Percentiles rank a stretch among this genome's conserved stretches.
Evolutionary conservation across 1,140 invertebrate genomes (phyloP).

Genomic region (Ceratina calcarata): DNA sequence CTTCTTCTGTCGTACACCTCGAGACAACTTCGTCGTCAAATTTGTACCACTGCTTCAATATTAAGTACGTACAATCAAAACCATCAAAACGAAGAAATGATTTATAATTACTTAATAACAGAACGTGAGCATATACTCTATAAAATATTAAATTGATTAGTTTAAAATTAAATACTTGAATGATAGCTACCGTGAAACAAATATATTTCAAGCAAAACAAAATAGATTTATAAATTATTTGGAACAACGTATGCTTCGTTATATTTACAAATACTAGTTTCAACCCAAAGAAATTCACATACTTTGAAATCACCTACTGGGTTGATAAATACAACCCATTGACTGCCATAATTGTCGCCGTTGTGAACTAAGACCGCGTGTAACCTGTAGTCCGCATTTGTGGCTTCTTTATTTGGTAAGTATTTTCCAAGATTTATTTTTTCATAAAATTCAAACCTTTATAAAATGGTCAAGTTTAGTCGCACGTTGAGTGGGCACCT

Average conservation of each 20-base stretch:
- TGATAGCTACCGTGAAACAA: no score
- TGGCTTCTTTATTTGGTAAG: slow-evolving; percentile 92
- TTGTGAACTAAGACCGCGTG: slow-evolving; percentile 99
- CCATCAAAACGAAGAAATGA: no score
- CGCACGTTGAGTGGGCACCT: background rate
- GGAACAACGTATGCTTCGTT: background rate
- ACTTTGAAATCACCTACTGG: slow-evolving; percentile 94
- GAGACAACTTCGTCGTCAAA: no score
- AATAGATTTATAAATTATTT: background rate
- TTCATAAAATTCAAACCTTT: slow-evolving; percentile 97
- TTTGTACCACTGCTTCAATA: no score
- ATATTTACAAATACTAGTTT: no score
- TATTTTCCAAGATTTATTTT: slow-evolving; percentile 92
- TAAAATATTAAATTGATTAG: background rate
- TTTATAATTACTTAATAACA: slow-evolving; percentile 80
- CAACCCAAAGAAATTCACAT: slow-evolving; percentile 33
- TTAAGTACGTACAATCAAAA: no score
- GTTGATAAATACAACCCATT: slow-evolving; percentile 99
- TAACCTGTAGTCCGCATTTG: no score
- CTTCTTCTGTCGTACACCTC: no score
- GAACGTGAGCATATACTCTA: background rate
- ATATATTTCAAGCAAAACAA: no score
- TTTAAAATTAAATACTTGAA: background rate
- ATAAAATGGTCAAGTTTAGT: no score
- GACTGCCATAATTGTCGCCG: slow-evolving; percentile 99